phyloP scores from a whole-genome alignment of 2,113 vertebrate genomes.

The Urocolius indicus region DNA sequence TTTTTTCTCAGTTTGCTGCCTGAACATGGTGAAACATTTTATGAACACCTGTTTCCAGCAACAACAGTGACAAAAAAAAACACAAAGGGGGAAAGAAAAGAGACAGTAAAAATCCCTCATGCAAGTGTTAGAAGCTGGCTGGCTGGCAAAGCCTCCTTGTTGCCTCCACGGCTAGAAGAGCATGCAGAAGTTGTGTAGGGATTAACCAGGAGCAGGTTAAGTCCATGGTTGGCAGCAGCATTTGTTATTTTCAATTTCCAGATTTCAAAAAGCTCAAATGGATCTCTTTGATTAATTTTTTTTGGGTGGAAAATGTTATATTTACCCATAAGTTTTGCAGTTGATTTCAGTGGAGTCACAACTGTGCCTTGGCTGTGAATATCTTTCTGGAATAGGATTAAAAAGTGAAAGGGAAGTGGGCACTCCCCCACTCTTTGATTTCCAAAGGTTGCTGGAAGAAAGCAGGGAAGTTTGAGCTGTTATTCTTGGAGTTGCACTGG shows the following conservation, averaged over 20 bases:
- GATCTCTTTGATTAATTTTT: neutral
- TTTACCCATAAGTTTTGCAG: neutral
- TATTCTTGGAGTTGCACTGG: neutral
- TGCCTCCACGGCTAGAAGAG: accelerated
- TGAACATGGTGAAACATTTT: neutral
- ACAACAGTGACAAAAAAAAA: neutral
- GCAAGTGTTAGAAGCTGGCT: neutral
- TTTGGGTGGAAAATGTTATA: neutral
- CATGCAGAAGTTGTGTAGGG: neutral
- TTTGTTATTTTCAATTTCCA: neutral
- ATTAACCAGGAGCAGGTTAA: neutral
- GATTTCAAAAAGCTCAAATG: neutral
- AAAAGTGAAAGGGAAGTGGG: neutral
- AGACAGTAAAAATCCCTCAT: neutral
- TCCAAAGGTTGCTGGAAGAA: neutral
- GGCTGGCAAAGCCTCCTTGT: neutral
- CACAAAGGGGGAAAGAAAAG: neutral
- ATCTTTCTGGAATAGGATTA: neutral
- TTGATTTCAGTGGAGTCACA: neutral
- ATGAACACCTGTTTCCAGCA: neutral
- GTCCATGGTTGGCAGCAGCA: neutral
- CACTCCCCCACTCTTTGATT: neutral
- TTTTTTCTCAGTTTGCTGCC: conserved; percentile 34
- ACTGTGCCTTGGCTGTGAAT: neutral
- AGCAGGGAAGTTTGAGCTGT: neutral